Conservation (phyloP, 2,797 vertebrate species). For the Galagoides demidoff region DNA sequence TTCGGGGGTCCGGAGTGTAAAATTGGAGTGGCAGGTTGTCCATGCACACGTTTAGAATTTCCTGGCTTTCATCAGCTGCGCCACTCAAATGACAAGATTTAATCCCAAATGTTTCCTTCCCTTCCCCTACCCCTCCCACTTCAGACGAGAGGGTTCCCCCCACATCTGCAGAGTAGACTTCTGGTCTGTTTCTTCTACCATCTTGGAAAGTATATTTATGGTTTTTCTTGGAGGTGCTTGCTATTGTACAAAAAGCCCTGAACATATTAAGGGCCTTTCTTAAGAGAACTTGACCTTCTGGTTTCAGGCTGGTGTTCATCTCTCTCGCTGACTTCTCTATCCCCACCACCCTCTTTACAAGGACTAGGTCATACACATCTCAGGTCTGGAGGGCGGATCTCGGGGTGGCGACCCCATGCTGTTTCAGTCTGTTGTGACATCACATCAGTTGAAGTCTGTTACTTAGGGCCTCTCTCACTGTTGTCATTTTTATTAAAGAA, state of each 20-base stretch:
- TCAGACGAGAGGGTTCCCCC: background rate
- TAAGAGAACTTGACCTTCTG: background rate
- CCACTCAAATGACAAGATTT: slow-evolving; percentile 47
- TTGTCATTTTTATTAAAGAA: background rate
- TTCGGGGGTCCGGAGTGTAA: slow-evolving; percentile 37
- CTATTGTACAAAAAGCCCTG: background rate
- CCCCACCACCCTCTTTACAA: background rate
- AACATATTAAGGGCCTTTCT: background rate
- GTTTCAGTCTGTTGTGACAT: background rate
- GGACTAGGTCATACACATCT: background rate
- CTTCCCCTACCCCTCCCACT: background rate
- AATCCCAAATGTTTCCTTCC: slow-evolving; percentile 52
- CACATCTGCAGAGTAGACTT: background rate
- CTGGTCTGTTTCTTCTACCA: background rate
- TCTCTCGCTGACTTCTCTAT: background rate
- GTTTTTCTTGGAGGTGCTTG: background rate
- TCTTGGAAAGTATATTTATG: background rate
- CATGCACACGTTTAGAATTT: slow-evolving; percentile 16
- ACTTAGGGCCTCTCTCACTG: background rate
- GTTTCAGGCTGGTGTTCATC: background rate
- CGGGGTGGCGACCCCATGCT: too few relatives aligned
- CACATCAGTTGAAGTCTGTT: background rate
- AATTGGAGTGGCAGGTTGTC: slow-evolving; percentile 51
- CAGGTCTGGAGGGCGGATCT: background rate
- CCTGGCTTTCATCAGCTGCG: slow-evolving; percentile 65